A percentile compares a stretch with the other conserved stretches of the same genome.
phyloP scores from a whole-genome alignment of 2,888 invertebrate genomes.

The Polylopha cassiicola region DNA sequence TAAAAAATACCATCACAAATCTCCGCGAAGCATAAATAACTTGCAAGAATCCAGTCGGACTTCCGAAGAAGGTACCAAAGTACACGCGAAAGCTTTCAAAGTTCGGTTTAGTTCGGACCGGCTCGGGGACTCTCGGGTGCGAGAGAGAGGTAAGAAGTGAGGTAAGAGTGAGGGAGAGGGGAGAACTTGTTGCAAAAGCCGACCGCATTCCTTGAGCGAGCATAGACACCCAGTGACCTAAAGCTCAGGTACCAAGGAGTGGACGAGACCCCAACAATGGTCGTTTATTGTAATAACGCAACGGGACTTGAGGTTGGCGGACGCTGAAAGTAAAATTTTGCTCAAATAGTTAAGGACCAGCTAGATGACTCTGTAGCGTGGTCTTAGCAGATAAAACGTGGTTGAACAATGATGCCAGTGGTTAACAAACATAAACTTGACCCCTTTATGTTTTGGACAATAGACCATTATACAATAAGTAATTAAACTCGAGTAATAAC shows the following conservation, averaged over 20 bases:
- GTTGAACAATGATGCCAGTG: too few relatives aligned
- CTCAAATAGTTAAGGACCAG: too few relatives aligned
- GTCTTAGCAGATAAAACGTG: too few relatives aligned
- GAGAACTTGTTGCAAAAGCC: conserved; percentile 70
- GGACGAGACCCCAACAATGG: conserved; percentile 23
- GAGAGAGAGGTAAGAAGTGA: conserved; percentile 28
- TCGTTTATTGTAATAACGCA: conserved; percentile 9
- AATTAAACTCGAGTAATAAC: too few relatives aligned
- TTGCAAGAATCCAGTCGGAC: conserved; percentile 48
- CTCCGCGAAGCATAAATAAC: conserved; percentile 29
- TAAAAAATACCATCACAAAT: conserved; percentile 25
- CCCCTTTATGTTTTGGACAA: too few relatives aligned
- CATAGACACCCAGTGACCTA: conserved; percentile 69
- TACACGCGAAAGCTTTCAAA: conserved; percentile 28
- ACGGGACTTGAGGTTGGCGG: conserved; percentile 11
- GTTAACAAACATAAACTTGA: too few relatives aligned
- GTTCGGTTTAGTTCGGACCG: conserved; percentile 34
- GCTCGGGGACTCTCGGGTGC: conserved; percentile 18
- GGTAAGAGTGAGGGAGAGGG: conserved; percentile 42
- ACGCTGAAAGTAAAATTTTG: too few relatives aligned
- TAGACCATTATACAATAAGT: too few relatives aligned
- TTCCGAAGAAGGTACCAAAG: conserved; percentile 49
- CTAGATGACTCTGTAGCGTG: too few relatives aligned
- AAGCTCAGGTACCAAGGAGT: conserved; percentile 42
- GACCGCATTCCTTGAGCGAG: conserved; percentile 56